Percentiles rank a stretch among this genome's conserved stretches.
Conservation (phyloP, 2,113 vertebrate genomes). For the Callaeas wilsoni region DNA sequence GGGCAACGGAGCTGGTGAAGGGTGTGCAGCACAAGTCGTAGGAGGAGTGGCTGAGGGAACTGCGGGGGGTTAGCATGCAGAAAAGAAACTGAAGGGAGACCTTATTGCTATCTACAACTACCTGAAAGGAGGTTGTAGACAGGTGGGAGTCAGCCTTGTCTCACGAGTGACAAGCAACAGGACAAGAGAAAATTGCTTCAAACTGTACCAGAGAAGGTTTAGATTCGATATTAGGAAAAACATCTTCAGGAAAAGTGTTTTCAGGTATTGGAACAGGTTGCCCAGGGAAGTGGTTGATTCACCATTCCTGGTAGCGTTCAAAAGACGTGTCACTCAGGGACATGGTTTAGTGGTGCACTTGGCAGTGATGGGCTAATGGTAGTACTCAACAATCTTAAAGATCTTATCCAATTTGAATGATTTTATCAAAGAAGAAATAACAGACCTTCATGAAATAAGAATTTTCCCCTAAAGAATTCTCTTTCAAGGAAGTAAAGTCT, state of each 20-base stretch:
- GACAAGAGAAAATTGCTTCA: neutral
- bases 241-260: neutral
- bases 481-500: neutral
- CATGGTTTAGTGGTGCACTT: neutral
- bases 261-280: neutral
- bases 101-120: neutral
- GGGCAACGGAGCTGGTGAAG: accelerated
- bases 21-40: neutral
- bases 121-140: neutral
- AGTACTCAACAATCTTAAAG: neutral
- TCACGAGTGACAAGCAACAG: neutral
- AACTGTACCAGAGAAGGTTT: neutral
- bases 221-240: neutral
- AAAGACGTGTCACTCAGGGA: neutral
- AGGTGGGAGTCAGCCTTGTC: neutral
- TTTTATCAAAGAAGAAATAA: neutral
- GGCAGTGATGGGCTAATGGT: neutral
- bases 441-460: neutral
- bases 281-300: neutral
- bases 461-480: neutral
- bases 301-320: neutral
- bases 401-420: neutral
- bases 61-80: neutral
- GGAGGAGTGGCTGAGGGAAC: neutral
- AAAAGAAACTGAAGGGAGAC: neutral